These are phyloP conservation scores for Dissostichus mawsoni DNA, from an alignment of 2,113 vertebrate genomes.

Conservation along the genomic window DNA sequence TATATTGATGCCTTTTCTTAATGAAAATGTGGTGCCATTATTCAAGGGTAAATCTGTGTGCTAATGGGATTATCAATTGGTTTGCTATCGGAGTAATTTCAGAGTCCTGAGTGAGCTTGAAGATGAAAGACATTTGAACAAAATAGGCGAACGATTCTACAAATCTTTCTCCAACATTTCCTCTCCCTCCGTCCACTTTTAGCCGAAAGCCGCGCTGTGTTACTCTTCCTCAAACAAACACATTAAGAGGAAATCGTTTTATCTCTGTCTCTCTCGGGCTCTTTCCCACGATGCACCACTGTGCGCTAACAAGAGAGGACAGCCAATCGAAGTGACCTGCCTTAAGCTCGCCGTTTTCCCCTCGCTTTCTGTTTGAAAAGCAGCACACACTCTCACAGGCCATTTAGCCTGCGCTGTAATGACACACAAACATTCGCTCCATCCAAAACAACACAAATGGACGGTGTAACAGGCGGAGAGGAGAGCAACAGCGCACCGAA, in stretches of 20 bases:
- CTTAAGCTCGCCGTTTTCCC: slow-evolving; percentile 42
- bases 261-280: slow-evolving; percentile 7
- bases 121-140: too few species aligned
- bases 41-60: neutral
- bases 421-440: slow-evolving; percentile 48
- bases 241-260: slow-evolving; percentile 38
- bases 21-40: slow-evolving; percentile 25
- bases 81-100: neutral
- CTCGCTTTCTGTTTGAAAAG: slow-evolving; percentile 58
- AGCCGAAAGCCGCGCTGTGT: neutral
- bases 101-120: neutral
- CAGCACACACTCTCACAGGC: slow-evolving; percentile 52
- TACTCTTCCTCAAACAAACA: slow-evolving; percentile 43
- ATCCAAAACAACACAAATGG: slow-evolving; percentile 57
- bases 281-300: slow-evolving; percentile 56
- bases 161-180: too few species aligned
- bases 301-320: slow-evolving; percentile 72
- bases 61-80: neutral
- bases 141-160: too few species aligned
- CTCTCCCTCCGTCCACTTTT: neutral
- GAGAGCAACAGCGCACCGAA: slow-evolving; percentile 1
- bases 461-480: slow-evolving; percentile 28
- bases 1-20: neutral
- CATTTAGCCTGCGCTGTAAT: slow-evolving; percentile 61
- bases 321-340: slow-evolving; percentile 74